Evolutionary conservation across 2,888 invertebrate genomes (phyloP), one percentile per base, ranked within the genome.

Genomic region (Drosophila neotestacea): DNA sequence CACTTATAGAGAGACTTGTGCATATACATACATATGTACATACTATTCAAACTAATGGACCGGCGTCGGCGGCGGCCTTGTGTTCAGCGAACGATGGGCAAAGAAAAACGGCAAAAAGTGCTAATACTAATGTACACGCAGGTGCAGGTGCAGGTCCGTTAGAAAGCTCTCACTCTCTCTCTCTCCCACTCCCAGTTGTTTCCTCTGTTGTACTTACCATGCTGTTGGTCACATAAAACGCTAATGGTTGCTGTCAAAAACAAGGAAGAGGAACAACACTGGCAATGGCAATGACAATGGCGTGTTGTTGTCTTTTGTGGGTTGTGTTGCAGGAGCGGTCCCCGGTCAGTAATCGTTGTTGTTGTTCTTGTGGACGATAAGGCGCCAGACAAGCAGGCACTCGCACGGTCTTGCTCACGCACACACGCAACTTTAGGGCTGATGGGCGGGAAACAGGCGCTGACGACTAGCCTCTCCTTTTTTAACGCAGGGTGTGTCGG

Each of bases 211-310:
- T 13, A 73, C 79, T 79, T 50, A 77, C 76, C 79, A 79, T 79
- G 62, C 76, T 75, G 47, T 68, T 78, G 63, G 63, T 73, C 73
- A 60, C 56, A 56, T 28, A 46, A 63, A 68, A 63, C 59, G 39
- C 55, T 65, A 47, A 62, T 59, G 65, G 71, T 47, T 38, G 56
- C 62, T 64, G 63, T 56, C 56, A 50, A 51, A 32, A 32, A 62
- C 74, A 69, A 78, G 76, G 65, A 76, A 65, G 50, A 46, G 58
- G 54, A 61, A 51, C 22, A 22, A 22, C 22, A 22, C 27, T 32
- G 51, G 47, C 73, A 62, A 44, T 77, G 73, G 47, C 74, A 74
- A 73, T 73, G 77, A 51, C 61, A 66, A 66, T 73, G 64, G 51
- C 64, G 69, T 51, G 61, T 67, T 39, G 58, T 39, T n/a, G 54